Evolutionary conservation across 2,888 invertebrate genomes (phyloP), one percentile per base, ranked within the genome.

Genomic region (Caenorhabditis becei): DNA sequence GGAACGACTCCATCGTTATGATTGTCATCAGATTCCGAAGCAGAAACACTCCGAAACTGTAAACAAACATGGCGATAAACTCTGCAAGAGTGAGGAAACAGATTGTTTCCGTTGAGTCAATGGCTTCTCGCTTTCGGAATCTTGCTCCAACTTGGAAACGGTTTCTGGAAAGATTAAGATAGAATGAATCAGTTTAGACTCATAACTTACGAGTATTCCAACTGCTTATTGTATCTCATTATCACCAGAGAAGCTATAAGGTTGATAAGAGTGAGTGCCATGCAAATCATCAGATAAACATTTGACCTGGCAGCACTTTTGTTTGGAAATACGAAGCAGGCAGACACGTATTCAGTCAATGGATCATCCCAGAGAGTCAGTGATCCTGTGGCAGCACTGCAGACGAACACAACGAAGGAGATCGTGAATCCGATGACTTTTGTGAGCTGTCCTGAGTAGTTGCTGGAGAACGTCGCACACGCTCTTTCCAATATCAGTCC

Each of bases 151-250:
- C 54, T 35, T 62, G 37, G 62, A 62, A 71, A 2, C 71, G 62
- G 8, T 41, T 63, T 71, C 71, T 71, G 62, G 5, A 54, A 4
- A 7, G 4, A 61, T 23, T 7, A 44, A 44, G 4, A n/a, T 5
- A 58, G 18, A 32, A 28, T 47, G 16, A 23, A 35, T 47, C 3
- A 26, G 18, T 16, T 5, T 3, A 28, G 23, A 18, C 23, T 32
- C 16, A n/a, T 51, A 47, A 72, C 63, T 63, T 24, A 72, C 72
- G 54, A 41, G 62, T 72, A 72, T n/a, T 72, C 72, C 37, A 58
- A 49, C 14, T 20, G 47, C 26, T 72, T 72, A 26, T 72, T 72
- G n/a, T 72, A 65, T 20, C 44, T 28, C 26, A 47, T 72, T 24
- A 72, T 49, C 14, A 35, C 5, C 4, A 72, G 24, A 2, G 72